These are phyloP conservation scores for Varanus salvator DNA, from an alignment of 2,113 vertebrate genomes.

Conservation along the genomic window DNA sequence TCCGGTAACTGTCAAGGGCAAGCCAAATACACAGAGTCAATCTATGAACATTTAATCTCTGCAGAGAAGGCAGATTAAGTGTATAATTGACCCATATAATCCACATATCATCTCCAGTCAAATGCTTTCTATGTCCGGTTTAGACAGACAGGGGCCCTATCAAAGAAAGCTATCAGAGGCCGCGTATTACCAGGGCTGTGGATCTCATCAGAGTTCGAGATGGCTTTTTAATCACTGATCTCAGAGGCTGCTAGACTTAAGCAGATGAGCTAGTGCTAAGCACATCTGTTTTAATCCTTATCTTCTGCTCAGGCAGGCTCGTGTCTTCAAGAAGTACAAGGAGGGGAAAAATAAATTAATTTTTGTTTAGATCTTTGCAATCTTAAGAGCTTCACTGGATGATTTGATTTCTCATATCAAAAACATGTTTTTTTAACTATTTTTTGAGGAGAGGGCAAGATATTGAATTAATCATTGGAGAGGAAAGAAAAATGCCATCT, in stretches of 20 bases:
- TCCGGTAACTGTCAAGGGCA: conserved; percentile 96
- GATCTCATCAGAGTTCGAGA: conserved; percentile 89
- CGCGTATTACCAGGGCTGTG: conserved; percentile 80
- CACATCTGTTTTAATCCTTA: conserved; percentile 97
- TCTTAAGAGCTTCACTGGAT: conserved; percentile 79
- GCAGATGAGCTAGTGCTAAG: conserved; percentile 91
- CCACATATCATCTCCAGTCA: conserved; percentile 88
- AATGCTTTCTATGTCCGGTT: conserved; percentile 78
- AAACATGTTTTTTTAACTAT: conserved; percentile 70
- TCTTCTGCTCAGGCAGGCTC: conserved; percentile 84
- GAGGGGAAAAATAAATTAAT: conserved; percentile 85
- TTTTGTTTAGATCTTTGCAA: conserved; percentile 82
- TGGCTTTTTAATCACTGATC: conserved; percentile 98
- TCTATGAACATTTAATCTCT: conserved; percentile 91
- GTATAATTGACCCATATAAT: conserved; percentile 99
- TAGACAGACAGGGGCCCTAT: conserved; percentile 73
- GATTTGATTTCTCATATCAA: conserved; percentile 82
- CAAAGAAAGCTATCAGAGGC: conserved; percentile 74
- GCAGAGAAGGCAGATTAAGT: conserved; percentile 95
- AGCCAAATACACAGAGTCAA: conserved; percentile 93
- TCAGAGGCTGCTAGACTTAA: conserved; percentile 86
- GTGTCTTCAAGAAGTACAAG: conserved; percentile 91
- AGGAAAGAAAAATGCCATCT: conserved; percentile 73
- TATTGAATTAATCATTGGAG: conserved; percentile 76
- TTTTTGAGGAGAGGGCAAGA: conserved; percentile 60